Evolutionary conservation across 2,113 vertebrate species (phyloP), one percentile per base, ranked within the genome.

Genomic region (Pseudopipra pipra): DNA sequence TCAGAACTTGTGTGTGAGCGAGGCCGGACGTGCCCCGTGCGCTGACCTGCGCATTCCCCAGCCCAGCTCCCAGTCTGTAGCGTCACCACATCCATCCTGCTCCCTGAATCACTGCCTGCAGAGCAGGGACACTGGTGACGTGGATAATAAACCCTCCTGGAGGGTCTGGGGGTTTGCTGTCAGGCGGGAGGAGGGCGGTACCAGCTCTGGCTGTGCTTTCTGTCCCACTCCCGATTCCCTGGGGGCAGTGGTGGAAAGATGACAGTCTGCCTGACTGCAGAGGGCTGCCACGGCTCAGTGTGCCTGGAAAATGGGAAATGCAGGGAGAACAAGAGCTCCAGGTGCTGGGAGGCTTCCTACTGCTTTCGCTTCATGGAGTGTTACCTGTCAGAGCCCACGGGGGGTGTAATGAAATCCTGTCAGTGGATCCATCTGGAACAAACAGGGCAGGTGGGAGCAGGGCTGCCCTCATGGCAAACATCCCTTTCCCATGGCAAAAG

Each of bases 11-110:
- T 58, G 23, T 35, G 37, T 35, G 58, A 39, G 56, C 0, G 0
- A 82, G 74, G 85, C 41, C 14, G 68, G 49, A 27, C 1, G 7
- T 2, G 21, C 39, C 19, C 37, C 2, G 1, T 65, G 78, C 54
- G 3, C 13, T 24, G 87, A 41, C 56, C 19, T 47, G 46, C 11
- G 5, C 46, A 3, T 47, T 22, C 21, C 22, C 35, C 54, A 76
- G 49, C 58, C 33, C 56, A 27, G 35, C 56, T 5, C 65, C 0
- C 35, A 47, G 67, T 55, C 73, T 41, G 33, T 30, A 59, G 43
- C 19, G 65, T 21, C 65, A 20, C 3, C 2, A 1, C 22, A 0
- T 8, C 9, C 0, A 2, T 56, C 20, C 28, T 8, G 35, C 80
- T 89, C 56, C 61, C 44, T 4, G 59, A 87, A 41, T 77, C n/a